Evolutionary conservation across 2,797 vertebrate species (phyloP), one percentile per base, ranked within the genome.

Genomic region (Parauchenoglanis ngamensis): DNA sequence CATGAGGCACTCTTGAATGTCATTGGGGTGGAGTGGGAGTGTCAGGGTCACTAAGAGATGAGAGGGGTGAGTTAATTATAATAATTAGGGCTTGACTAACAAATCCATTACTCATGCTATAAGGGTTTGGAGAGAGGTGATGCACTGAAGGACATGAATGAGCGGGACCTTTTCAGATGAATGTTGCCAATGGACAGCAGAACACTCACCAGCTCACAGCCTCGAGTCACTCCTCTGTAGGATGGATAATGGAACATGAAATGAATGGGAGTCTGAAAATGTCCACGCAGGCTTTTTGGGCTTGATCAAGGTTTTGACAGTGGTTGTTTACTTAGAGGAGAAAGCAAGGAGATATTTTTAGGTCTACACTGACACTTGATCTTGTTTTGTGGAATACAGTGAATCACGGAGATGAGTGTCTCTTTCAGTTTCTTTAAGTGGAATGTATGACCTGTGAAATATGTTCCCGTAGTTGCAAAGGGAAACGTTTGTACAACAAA

Each of bases 71-170:
- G 65, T 90, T 91, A 91, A 92, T 93, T 92, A 94, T 90, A 90
- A 86, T 93, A 92, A 93, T 94, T 94, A 94, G 88, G 68, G 87
- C 59, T 65, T 82, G 83, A 90, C 81, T 84, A 89, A 91, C 90
- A 91, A 90, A 91, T 87, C 91, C 90, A 91, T 91, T 89, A 90
- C 91, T 92, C 91, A 90, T 72, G 61, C 90, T 92, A 91, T 90
- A 93, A 94, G 61, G 90, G 91, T 91, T 86, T 67, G 86, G 88
- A 88, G 85, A 4, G 78, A 63, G 10, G 49, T 75, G 83, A 84
- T 90, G 90, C 89, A 88, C 87, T 85, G 77, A 90, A 85, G 85
- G 89, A 87, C 87, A 70, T 85, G 84, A 89, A 88, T 92, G 90
- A 78, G 88, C 44, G 68, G 65, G 79, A 82, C 84, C 49, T 72